These are phyloP conservation scores for Caiman crocodilus DNA, from an alignment of 2,797 vertebrate species.

Conservation along the genomic window DNA sequence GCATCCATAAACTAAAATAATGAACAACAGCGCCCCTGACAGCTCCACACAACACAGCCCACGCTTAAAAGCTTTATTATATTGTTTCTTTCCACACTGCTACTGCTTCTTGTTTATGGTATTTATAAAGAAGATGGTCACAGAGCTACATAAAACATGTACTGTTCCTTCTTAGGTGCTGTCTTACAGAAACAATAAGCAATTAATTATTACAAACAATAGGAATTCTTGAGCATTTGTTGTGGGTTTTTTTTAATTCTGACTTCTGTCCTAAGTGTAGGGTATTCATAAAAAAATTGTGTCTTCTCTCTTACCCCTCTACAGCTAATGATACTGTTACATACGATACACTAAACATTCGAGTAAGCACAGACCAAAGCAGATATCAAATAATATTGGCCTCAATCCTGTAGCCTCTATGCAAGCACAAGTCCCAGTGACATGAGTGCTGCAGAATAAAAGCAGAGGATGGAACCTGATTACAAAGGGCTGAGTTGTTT, in stretches of 20 bases:
- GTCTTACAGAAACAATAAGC: background rate
- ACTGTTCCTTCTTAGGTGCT: background rate
- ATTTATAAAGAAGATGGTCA: background rate
- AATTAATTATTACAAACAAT: background rate
- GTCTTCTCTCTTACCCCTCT: background rate
- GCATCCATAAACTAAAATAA: background rate
- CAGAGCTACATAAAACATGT: background rate
- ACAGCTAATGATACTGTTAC: background rate
- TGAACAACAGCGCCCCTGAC: background rate
- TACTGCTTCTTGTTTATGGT: background rate
- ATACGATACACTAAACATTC: background rate
- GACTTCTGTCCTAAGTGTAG: background rate
- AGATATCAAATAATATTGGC: accelerated
- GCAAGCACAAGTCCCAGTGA: accelerated
- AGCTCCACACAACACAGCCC: background rate
- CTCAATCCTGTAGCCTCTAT: background rate
- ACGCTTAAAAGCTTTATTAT: background rate
- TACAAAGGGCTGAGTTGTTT: background rate
- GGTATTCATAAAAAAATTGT: background rate
- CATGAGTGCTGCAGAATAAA: background rate
- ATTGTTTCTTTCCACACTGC: background rate
- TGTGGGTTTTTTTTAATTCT: background rate
- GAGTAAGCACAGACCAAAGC: background rate
- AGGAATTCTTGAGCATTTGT: background rate
- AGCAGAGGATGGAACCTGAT: background rate